Base-by-base conservation (phyloP, 1,140 invertebrate genomes). In the Chrysomallon squamiferum region DNA sequence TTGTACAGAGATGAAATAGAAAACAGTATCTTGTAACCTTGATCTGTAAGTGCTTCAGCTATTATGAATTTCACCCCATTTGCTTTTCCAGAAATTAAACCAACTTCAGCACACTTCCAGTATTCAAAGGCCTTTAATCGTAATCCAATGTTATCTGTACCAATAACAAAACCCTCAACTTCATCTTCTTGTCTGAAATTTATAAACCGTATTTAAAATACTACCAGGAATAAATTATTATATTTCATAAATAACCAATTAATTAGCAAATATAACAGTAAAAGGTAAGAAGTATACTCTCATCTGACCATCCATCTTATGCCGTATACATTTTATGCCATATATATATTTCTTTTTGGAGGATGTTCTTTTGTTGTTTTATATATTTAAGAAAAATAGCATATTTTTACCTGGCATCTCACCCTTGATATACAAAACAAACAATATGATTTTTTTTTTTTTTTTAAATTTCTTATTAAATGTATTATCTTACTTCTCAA, bases 41-140 rank as follows among this genome's bases (percentile, higher is more conserved):
- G 80, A 60, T 76, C 75, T 27, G 84, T 76, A 25, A 88, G 65
- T 27, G 87, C 80, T 75, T 89, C 88, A 4, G 81, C 87, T 25
- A 88, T 74, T 0, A 88, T 87, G 71, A 89, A 79, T 75, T 86
- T 87, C 3, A 88, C 66, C 72, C 33, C 63, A 45, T 60, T 65
- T 33, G 62, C 41, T 56, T 9, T 65, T 20, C 32, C 65, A 45
- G 43, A 47, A 47, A 33, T 22, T n/a, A 82, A 54, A 22, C 87
- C 87, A 3, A 75, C 81, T 74, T 89, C 88, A 13, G 87, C 79
- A 76, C 88, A 88, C 61, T 79, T 80, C 85, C 86, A 88, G 75
- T 88, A 89, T 62, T 88, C 83, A 76, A 89, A 84, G 0, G 87
- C 88, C 69, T 84, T 85, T 57, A 89, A 59, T 49, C 83, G 57